These are phyloP conservation scores for Pogonomyrmex californicus DNA, from an alignment of 1,140 invertebrate genomes.

Conservation along the genomic window DNA sequence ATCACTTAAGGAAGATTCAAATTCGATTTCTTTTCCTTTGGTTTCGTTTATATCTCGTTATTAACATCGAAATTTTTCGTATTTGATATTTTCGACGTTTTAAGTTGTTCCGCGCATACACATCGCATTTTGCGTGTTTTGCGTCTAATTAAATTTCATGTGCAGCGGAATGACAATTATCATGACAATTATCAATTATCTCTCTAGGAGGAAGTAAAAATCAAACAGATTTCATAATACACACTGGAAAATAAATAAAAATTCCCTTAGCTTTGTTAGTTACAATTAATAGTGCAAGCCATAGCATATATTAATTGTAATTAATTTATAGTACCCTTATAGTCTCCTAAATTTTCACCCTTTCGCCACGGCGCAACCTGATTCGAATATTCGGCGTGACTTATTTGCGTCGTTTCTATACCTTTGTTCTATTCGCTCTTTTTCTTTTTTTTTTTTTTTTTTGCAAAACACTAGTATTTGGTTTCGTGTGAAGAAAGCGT, in stretches of 20 bases:
- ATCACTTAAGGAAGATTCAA: neutral
- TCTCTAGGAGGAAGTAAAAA: neutral
- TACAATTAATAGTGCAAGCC: neutral
- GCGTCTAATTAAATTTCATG: neutral
- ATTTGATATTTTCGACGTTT: neutral
- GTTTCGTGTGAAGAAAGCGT: slow-evolving; percentile 49
- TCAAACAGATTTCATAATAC: neutral
- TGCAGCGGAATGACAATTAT: slow-evolving; percentile 11
- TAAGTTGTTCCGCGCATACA: neutral
- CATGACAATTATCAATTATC: neutral
- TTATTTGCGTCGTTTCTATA: slow-evolving; percentile 24
- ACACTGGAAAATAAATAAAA: neutral
- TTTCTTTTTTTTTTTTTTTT: neutral
- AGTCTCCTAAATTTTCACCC: neutral
- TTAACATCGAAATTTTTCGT: slow-evolving; percentile 24
- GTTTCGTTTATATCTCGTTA: neutral
- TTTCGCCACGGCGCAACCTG: slow-evolving; percentile 32
- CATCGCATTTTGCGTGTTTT: neutral
- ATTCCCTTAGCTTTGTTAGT: neutral
- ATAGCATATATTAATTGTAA: neutral
- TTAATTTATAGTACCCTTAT: slow-evolving; percentile 4
- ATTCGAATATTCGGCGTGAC: neutral
- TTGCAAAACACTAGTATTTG: slow-evolving; percentile 39
- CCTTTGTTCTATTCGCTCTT: neutral
- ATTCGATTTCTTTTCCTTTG: neutral